Percentiles rank a stretch among this genome's conserved stretches.
Conservation (phyloP, 2,113 vertebrate genomes). For the Hyperopisus bebe region DNA sequence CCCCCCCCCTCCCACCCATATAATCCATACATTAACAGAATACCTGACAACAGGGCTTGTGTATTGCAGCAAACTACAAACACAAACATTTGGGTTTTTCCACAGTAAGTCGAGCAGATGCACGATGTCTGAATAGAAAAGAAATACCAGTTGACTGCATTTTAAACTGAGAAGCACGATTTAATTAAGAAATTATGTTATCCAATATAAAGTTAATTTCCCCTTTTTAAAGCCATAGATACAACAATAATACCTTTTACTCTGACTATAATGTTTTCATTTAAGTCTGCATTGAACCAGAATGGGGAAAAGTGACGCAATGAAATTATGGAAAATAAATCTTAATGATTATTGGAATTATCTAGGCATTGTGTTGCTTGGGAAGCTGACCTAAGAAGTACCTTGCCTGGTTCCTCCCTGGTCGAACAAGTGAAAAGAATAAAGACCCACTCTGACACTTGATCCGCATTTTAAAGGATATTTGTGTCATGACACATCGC, state of each 20-base stretch:
- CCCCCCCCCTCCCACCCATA: neutral
- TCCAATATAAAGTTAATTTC: neutral
- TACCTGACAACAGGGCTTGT: neutral
- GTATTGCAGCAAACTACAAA: neutral
- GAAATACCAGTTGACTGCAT: neutral
- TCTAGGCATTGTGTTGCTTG: conserved; percentile 25
- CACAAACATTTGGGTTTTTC: neutral
- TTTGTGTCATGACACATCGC: conserved; percentile 34
- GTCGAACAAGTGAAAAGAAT: conserved; percentile 12
- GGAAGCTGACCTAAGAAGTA: conserved; percentile 26
- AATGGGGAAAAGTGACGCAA: conserved; percentile 7
- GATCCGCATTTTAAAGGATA: conserved; percentile 26
- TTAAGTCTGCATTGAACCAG: neutral
- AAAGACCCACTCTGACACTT: conserved; percentile 30
- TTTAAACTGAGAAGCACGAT: neutral
- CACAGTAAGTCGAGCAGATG: neutral
- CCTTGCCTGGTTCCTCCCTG: conserved; percentile 31
- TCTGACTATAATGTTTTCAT: neutral
- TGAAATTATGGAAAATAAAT: conserved; percentile 2
- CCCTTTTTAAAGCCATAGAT: neutral
- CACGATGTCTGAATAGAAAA: neutral
- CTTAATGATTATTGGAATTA: conserved; percentile 11
- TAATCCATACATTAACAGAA: neutral
- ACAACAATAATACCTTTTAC: neutral
- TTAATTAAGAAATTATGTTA: neutral